A percentile compares a stretch with the other conserved stretches of the same genome.
Evolutionary conservation across 2,888 invertebrate genomes (phyloP).

Genomic region (Habroteleia sp.): DNA sequence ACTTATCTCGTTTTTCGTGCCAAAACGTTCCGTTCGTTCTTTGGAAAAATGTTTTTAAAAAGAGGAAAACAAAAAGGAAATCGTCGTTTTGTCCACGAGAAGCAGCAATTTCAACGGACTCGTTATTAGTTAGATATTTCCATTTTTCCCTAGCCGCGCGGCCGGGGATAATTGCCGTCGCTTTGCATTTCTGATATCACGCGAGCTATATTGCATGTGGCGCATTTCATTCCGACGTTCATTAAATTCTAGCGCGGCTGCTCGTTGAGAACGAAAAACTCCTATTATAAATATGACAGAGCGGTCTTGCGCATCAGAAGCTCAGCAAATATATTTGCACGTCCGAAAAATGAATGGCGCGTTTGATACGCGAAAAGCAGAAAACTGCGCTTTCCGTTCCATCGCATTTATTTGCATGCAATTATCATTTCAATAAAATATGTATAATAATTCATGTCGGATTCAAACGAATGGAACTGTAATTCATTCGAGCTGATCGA

Average conservation of each 20-base stretch:
- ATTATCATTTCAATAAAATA: constrained; percentile 29
- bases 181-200: constrained; percentile 33
- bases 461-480: constrained; percentile 13
- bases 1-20: no score
- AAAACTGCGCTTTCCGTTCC: constrained; percentile 6
- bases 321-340: constrained; percentile 14
- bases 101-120: not conserved
- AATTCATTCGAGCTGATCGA: no score
- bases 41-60: constrained; percentile 2
- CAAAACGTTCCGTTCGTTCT: no score
- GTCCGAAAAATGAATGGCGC: constrained; percentile 23
- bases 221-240: constrained; percentile 22
- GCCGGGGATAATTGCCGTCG: constrained; percentile 29
- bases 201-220: constrained; percentile 25
- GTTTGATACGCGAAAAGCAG: constrained; percentile 15
- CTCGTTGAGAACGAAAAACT: constrained; percentile 13
- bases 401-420: constrained; percentile 13
- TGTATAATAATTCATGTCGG: constrained; percentile 7
- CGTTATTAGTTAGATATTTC: constrained; percentile 15
- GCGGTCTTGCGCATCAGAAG: constrained; percentile 3
- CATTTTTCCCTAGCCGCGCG: not conserved
- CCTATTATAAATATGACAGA: constrained; percentile 18
- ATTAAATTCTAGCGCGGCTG: constrained; percentile 20
- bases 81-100: not conserved
- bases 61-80: no score